Base-by-base conservation (phyloP, 2,113 vertebrate species). In the Rhinogobius similis region DNA sequence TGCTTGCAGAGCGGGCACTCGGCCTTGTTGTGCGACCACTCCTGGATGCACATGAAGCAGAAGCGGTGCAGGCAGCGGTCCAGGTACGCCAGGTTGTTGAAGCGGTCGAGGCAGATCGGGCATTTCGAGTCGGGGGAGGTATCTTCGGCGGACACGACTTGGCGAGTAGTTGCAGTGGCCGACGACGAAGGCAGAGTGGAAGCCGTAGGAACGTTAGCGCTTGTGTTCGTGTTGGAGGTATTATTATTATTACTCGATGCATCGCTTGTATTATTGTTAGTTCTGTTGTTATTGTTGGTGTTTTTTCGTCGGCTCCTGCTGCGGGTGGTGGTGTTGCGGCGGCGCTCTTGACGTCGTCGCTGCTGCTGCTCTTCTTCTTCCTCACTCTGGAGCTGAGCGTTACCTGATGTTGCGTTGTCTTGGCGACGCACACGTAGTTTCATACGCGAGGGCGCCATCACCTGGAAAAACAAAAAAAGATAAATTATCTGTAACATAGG, bases 1-100 rank as follows among this genome's bases (percentile, higher is more conserved):
- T 97, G 96, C 73, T 98, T 97, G 89, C 96, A 98, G 0, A 98
- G 93, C 0, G 95, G 96, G 64, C 96, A 98, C 73, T 96, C 96
- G 0, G 95, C 94, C 90, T 98, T 98, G 93, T 93, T 97, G 83
- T 94, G 95, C 3, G 95, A 95, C 96, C 95, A 97, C 62, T 98
- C 96, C 52, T 95, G 94, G 65, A 97, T 94, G 86, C 96, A 98
- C 2, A 92, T 91, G 81, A 97, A 98, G 81, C 96, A 97, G 86
- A 98, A 98, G 66, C 92, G 94, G 44, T 98, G 96, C 76, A 95
- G 92, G 81, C 96, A 98, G 75, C 92, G 91, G 84, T 96, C 94
- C 36, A 98, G 90, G 67, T 94, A 96, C 0, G 95, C 94, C 74
- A 95, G 88, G 21, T 96, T 96, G 87, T 96, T 94, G 86, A 97